Percentiles rank a stretch among this genome's conserved stretches.
Conservation (phyloP, 2,797 vertebrate species). For the Poecilia velifera region DNA sequence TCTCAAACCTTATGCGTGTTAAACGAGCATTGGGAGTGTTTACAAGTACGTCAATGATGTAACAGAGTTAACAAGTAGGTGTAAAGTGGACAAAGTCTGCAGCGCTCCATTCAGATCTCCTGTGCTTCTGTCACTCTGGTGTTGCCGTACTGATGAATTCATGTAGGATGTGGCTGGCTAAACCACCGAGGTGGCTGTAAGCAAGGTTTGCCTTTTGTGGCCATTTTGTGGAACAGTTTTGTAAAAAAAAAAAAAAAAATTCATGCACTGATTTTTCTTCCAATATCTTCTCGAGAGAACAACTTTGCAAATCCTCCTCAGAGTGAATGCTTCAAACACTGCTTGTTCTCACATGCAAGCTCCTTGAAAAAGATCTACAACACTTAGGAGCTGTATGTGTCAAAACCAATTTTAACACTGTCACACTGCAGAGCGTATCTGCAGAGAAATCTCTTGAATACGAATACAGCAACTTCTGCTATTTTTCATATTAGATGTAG, state of each 20-base stretch:
- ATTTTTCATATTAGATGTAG: not conserved
- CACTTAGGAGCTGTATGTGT: constrained; percentile 3
- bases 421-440: not conserved
- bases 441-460: not conserved
- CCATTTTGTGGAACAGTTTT: not conserved
- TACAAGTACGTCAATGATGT: not conserved
- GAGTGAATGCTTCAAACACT: not conserved
- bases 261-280: not conserved
- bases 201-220: not conserved
- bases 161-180: not conserved
- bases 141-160: not conserved
- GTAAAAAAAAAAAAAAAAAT: not conserved
- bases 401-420: not conserved
- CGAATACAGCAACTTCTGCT: not conserved
- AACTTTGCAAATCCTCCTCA: not conserved
- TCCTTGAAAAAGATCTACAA: not conserved
- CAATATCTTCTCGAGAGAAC: not conserved
- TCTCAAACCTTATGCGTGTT: not conserved
- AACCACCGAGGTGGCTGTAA: not conserved
- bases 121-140: not conserved
- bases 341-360: not conserved
- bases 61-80: constrained; percentile 3
- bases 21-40: not conserved
- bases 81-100: not conserved
- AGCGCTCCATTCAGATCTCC: not conserved